These are phyloP conservation scores for Gymnorhina tibicen DNA, from an alignment of 2,113 vertebrate species.

Conservation along the genomic window DNA sequence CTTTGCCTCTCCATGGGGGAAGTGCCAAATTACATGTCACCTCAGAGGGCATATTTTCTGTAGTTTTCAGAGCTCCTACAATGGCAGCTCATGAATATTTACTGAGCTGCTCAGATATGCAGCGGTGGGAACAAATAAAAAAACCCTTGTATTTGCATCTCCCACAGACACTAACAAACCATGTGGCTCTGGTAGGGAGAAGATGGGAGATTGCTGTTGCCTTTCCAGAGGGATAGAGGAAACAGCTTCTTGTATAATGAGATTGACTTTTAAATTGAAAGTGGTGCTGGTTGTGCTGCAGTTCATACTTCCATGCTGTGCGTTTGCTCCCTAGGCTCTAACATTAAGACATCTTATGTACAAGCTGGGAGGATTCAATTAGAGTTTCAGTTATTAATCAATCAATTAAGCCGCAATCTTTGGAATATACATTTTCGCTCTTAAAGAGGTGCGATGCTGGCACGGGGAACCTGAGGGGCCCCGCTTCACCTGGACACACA, in stretches of 20 bases:
- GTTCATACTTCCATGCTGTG: constrained; percentile 68
- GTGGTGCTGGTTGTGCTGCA: constrained; percentile 48
- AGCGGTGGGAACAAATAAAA: constrained; percentile 64
- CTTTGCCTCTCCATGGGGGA: background rate
- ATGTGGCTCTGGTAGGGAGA: constrained; percentile 45
- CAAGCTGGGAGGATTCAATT: constrained; percentile 76
- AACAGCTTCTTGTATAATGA: constrained; percentile 73
- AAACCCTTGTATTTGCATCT: constrained; percentile 67
- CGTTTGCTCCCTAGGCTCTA: constrained; percentile 73
- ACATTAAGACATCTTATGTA: constrained; percentile 72
- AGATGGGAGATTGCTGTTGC: constrained; percentile 35
- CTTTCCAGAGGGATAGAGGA: constrained; percentile 62
- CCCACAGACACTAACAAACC: constrained; percentile 66
- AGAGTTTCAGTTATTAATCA: constrained; percentile 77
- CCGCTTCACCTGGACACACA: background rate
- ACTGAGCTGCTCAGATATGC: constrained; percentile 65
- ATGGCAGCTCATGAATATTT: constrained; percentile 73
- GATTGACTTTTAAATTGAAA: constrained; percentile 76
- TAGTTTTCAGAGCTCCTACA: constrained; percentile 44
- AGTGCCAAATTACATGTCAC: constrained; percentile 60
- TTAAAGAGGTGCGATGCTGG: constrained; percentile 63
- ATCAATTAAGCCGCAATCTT: constrained; percentile 73
- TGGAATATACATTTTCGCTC: constrained; percentile 66
- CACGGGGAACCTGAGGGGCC: accelerated
- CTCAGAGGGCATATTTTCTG: constrained; percentile 52